Base-by-base conservation (phyloP, 2,888 invertebrate genomes). In the Vandiemenella viatica region DNA sequence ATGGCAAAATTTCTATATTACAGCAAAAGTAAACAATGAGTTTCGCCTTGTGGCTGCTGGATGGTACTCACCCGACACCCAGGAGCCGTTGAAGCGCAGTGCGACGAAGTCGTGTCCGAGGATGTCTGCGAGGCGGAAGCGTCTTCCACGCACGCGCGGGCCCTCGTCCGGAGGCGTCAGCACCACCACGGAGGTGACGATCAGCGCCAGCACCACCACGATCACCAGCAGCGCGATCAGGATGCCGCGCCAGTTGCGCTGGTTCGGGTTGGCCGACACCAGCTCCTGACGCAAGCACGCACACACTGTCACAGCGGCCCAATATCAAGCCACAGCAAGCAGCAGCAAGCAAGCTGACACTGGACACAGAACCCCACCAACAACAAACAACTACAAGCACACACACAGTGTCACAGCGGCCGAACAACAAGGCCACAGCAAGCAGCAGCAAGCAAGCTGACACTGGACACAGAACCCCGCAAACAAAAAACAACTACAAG, bases 171-270 rank as follows among this genome's bases (percentile, higher is more conserved):
- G 91, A 15, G 96, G 96, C 26, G 96, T 95, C 53, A 96, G 78
- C 49, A 97, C 77, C 56, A 93, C 85, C 62, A 97, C 93, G 1
- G 95, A 93, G n/a, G 92, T 88, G 55, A 96, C 91, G 61, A 96
- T 95, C 60, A 95, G 76, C 21, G 91, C 89, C 61, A 92, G 74
- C 26, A 96, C 93, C 44, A 87, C 80, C 52, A 90, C 80, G 63
- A 96, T 96, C 60, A 97, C 96, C 62, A 96, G 76, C 50, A 95
- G 73, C 1, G 95, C 95, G 60, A 96, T 96, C 59, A 89, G 80
- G 63, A 97, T 96, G 15, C 97, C 97, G 23, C 90, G 80, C 96
- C 97, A 97, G 71, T 97, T 97, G 58, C 95, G 77, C 69, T 95
- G 89, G 67, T 88, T 90, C 55, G 87, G 81, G 66, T 84, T 81